Conservation (phyloP, 92 coral and sea anemone genomes). For the Palythoa grandis region DNA sequence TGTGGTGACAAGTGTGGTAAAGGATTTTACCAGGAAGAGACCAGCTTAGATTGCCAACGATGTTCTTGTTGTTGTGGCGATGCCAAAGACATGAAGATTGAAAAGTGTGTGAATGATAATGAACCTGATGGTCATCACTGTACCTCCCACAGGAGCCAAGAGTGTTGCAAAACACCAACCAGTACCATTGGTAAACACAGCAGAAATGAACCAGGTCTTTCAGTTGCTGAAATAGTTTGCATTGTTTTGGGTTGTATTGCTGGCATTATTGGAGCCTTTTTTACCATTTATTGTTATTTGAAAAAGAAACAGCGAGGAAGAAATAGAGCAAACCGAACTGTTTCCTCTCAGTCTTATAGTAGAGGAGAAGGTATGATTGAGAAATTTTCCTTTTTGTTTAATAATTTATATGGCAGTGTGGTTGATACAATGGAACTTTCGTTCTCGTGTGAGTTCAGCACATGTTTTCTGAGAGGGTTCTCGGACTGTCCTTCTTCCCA, state of each 20-base stretch:
- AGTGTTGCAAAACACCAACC: conserved; percentile 2
- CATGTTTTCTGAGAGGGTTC: no score
- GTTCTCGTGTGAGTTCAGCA: no score
- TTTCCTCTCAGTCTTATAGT: no score
- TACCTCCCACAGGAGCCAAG: not conserved
- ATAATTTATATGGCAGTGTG: no score
- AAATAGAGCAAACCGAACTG: no score
- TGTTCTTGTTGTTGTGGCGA: conserved; percentile 41
- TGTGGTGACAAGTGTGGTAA: not conserved
- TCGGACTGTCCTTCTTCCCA: no score
- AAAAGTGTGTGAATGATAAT: conserved; percentile 2
- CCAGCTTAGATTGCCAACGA: conserved; percentile 17
- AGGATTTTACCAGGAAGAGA: not conserved
- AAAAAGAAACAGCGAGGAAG: no score
- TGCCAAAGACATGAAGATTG: not conserved
- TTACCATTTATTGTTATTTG: no score
- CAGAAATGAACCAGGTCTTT: not conserved
- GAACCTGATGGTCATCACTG: not conserved
- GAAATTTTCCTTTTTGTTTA: no score
- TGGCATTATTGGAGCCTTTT: no score
- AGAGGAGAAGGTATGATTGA: no score
- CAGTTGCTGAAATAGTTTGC: not conserved
- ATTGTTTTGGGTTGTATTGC: not conserved
- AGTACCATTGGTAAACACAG: not conserved
- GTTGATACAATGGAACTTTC: no score